Base-by-base conservation (phyloP, 2,888 invertebrate genomes). In the Eupsilia transversa region DNA sequence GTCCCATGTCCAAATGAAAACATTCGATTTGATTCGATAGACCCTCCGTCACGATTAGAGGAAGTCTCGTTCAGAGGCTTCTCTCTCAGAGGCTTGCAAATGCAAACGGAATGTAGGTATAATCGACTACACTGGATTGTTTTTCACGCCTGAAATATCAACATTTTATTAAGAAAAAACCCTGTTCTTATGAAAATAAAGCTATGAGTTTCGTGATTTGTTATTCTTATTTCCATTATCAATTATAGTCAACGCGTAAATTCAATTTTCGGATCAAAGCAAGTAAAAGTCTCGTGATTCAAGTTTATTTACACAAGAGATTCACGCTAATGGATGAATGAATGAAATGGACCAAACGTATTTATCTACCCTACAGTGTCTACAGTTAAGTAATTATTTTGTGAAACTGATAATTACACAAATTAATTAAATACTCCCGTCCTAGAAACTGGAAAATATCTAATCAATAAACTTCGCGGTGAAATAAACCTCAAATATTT, bases 401-500 rank as follows among this genome's bases (percentile, higher is more conserved):
- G 52, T 52, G 57, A 64, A 74, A 67, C 46, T 63, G 46, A 72
- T 33, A 38, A 69, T 38, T 23, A 72, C 23, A 57, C 23, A 52
- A 43, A 23, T 67, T 38, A n/a, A 14, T 6, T 14, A 33, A 23
- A 12, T 4, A 17, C 20, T 69, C 17, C 20, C 33, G 61, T 59
- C 17, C 38, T 41, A 49, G n/a, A 33, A 59, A 5, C 23, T 30
- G 23, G 59, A 74, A 10, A 80, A 74, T 66, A 56, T 35, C 30
- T 60, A 72, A 66, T 82, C 67, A 80, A 74, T 77, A 77, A 81
- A 74, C 27, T 73, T 76, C 14, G 52, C 69, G 57, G 66, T 81
- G 66, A 85, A 87, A 80, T 81, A 77, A 75, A 78, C 72, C 70
- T 72, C 74, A 87, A 88, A 89, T 89, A 88, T 89, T 89, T 89